phyloP scores from a whole-genome alignment of 2,888 invertebrate genomes.

The Germaria angustata region DNA sequence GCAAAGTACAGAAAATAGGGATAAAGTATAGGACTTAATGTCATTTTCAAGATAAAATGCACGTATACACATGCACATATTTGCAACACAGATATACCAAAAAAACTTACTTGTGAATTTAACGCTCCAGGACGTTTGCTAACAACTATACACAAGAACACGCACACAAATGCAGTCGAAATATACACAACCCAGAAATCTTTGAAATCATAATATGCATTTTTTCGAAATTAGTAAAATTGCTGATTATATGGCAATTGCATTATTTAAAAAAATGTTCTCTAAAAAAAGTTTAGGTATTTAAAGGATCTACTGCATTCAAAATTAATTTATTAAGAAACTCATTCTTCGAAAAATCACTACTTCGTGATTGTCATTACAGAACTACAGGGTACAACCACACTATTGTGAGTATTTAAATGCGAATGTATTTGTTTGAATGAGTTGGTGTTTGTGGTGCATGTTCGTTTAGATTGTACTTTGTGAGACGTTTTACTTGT shows the following conservation, averaged over 20 bases:
- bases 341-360: too few relatives aligned
- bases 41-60: conserved; percentile 59
- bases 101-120: not conserved
- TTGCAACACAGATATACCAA: not conserved
- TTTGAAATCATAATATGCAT: not conserved
- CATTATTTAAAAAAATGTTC: too few relatives aligned
- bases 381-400: not conserved
- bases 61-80: not conserved
- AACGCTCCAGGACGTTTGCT: not conserved
- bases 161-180: not conserved
- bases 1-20: not conserved
- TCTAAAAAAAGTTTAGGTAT: too few relatives aligned
- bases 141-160: not conserved
- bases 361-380: not conserved
- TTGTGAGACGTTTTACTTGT: conserved; percentile 62
- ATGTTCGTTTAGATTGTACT: conserved; percentile 56
- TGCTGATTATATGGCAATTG: too few relatives aligned
- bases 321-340: too few relatives aligned
- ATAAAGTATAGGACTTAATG: conserved; percentile 50
- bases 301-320: too few relatives aligned
- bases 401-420: not conserved
- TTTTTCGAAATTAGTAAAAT: too few relatives aligned
- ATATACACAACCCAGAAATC: not conserved
- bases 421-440: not conserved
- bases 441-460: conserved; percentile 31